Conservation (phyloP, 1,140 invertebrate genomes). For the Saccostrea echinata region DNA sequence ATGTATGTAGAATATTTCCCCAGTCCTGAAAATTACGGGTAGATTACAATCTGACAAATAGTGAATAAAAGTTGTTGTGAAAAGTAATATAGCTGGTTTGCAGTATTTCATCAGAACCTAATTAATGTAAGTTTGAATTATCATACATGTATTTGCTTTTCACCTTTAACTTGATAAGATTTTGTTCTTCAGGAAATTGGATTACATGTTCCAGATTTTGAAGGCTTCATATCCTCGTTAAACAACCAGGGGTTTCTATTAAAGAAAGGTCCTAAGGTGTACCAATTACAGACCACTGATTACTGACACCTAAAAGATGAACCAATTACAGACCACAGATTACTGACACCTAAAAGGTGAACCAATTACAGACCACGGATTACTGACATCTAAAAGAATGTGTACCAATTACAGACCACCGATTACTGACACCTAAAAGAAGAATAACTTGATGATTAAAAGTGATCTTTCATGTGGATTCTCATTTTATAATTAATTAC, state of each 20-base stretch:
- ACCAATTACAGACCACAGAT: background rate
- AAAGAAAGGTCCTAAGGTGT: slow-evolving; percentile 90
- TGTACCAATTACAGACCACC: background rate
- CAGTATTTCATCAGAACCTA: too few relatives aligned
- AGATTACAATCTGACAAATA: too few relatives aligned
- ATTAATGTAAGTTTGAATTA: too few relatives aligned
- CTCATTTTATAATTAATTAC: too few relatives aligned
- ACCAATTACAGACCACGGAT: slow-evolving; percentile 83
- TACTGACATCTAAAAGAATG: background rate
- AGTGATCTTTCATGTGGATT: background rate
- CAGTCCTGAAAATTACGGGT: too few relatives aligned
- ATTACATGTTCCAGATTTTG: slow-evolving; percentile 83
- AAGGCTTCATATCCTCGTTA: slow-evolving; percentile 86
- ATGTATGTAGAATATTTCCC: too few relatives aligned
- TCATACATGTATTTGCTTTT: too few relatives aligned
- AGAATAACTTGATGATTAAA: slow-evolving; percentile 79
- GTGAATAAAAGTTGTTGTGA: too few relatives aligned
- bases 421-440: slow-evolving; percentile 83
- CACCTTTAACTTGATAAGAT: background rate
- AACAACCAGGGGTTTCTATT: slow-evolving; percentile 92
- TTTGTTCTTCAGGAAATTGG: slow-evolving; percentile 81
- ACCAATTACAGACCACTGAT: slow-evolving; percentile 83
- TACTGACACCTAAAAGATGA: slow-evolving; percentile 57
- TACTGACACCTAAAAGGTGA: slow-evolving; percentile 82
- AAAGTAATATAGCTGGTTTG: too few relatives aligned